Conservation (phyloP, 2,113 vertebrate genomes). For the Trinectes maculatus region DNA sequence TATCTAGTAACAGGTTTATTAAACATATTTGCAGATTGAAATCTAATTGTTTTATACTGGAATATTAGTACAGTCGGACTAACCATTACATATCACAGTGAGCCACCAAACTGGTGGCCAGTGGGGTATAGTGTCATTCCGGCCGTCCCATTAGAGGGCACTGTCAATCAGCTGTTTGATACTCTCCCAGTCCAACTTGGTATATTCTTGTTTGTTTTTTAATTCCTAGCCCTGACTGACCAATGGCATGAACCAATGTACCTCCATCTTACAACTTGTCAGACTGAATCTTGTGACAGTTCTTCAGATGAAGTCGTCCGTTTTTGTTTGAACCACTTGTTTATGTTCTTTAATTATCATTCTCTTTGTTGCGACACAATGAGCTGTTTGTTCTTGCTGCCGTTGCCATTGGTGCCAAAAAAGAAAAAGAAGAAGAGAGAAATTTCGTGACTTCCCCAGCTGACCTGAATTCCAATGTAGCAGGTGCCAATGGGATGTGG, state of each 20-base stretch:
- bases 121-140: no score
- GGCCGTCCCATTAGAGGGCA: no score
- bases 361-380: conserved; percentile 69
- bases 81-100: not conserved
- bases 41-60: not conserved
- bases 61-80: not conserved
- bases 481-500: conserved; percentile 69
- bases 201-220: not conserved
- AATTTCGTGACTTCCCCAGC: conserved; percentile 66
- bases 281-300: conserved; percentile 43
- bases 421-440: conserved; percentile 34
- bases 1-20: no score
- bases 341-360: conserved; percentile 73
- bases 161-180: not conserved
- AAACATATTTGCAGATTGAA: not conserved
- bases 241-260: conserved; percentile 13
- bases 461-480: conserved; percentile 74
- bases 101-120: not conserved
- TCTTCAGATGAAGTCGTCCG: conserved; percentile 55
- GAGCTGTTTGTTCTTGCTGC: conserved; percentile 60
- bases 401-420: conserved; percentile 63
- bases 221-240: conserved; percentile 12
- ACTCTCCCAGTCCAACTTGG: not conserved
- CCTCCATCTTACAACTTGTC: conserved; percentile 33
- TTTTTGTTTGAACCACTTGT: conserved; percentile 66